These are phyloP conservation scores for Pandion haliaetus DNA, from an alignment of 2,113 vertebrate genomes.

Conservation along the genomic window DNA sequence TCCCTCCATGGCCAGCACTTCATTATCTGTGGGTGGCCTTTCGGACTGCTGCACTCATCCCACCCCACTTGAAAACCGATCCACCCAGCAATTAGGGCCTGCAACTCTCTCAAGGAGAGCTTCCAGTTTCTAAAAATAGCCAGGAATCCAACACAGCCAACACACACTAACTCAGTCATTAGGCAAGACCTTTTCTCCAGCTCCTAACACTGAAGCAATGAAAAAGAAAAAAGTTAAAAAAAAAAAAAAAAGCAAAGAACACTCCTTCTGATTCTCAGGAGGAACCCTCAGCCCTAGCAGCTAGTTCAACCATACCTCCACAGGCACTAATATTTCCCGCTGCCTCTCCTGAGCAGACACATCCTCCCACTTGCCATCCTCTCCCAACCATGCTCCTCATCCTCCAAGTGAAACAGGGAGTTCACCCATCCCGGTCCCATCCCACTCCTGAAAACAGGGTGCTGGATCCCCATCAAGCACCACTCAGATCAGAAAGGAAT, in stretches of 20 bases:
- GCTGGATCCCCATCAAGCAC: background rate
- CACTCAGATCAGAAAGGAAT: too few species aligned
- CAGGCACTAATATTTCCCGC: background rate
- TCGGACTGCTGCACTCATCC: background rate
- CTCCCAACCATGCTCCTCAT: background rate
- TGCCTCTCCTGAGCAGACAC: background rate
- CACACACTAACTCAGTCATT: background rate
- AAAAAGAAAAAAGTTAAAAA: background rate
- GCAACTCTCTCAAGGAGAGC: background rate
- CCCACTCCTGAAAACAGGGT: background rate
- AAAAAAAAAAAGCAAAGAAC: background rate
- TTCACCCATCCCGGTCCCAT: background rate
- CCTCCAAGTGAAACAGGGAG: background rate
- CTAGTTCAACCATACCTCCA: background rate
- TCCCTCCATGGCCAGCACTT: background rate
- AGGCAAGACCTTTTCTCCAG: background rate
- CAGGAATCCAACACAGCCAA: background rate
- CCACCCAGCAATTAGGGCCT: background rate
- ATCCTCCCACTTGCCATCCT: background rate
- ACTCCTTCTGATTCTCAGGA: background rate
- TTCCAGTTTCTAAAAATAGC: slow-evolving; percentile 16
- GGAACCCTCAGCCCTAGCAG: background rate
- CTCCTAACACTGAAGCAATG: background rate
- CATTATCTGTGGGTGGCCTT: background rate
- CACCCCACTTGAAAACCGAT: background rate